These are phyloP conservation scores for Ibidorhyncha struthersii DNA, from an alignment of 2,113 vertebrate genomes.

Conservation along the genomic window DNA sequence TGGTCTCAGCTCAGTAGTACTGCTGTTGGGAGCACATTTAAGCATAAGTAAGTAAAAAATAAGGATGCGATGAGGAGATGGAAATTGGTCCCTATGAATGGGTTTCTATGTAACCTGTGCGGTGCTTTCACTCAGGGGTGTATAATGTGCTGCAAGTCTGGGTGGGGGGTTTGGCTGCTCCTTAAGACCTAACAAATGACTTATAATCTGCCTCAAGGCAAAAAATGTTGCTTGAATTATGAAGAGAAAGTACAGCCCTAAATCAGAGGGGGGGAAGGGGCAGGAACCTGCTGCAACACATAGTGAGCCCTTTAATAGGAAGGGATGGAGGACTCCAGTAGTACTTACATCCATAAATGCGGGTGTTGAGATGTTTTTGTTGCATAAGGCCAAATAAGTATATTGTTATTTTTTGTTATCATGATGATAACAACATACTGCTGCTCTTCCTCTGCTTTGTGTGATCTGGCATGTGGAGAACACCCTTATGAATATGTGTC, in stretches of 20 bases:
- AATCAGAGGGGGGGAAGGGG: neutral
- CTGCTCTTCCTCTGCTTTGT: neutral
- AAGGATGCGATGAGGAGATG: neutral
- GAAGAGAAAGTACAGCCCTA: neutral
- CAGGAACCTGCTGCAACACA: neutral
- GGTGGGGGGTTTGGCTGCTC: rapidly evolving
- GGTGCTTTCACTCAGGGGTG: neutral
- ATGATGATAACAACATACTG: rapidly evolving
- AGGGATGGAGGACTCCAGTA: rapidly evolving
- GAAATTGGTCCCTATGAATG: neutral
- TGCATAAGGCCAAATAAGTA: too few species aligned
- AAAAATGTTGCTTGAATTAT: neutral
- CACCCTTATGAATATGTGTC: rapidly evolving
- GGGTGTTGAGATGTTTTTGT: neutral
- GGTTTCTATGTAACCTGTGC: neutral
- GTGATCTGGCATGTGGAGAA: neutral
- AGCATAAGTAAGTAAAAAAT: neutral
- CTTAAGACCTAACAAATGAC: neutral
- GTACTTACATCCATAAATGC: rapidly evolving
- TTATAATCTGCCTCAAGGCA: neutral
- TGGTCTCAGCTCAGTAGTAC: rapidly evolving
- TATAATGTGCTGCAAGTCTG: too few species aligned
- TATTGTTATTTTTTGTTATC: rapidly evolving
- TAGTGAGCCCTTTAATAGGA: rapidly evolving
- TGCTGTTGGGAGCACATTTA: rapidly evolving